These are phyloP conservation scores for Calycopis cecrops DNA, from an alignment of 1,140 invertebrate genomes.

Conservation along the genomic window DNA sequence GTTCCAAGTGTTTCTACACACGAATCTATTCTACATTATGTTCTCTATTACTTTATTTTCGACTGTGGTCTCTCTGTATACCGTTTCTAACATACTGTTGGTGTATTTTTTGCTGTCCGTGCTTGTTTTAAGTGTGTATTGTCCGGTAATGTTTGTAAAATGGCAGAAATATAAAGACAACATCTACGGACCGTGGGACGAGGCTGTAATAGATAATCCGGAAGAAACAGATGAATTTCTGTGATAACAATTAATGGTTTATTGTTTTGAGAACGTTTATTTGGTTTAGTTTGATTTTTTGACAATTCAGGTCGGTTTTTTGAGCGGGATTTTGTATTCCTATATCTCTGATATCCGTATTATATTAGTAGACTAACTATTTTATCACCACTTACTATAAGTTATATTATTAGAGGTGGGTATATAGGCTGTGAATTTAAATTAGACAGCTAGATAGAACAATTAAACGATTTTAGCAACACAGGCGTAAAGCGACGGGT, in stretches of 20 bases:
- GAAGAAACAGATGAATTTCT: conserved; percentile 68
- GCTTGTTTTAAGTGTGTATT: conserved; percentile 82
- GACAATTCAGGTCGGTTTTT: neutral
- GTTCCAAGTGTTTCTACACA: conserved; percentile 76
- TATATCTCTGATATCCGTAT: no score
- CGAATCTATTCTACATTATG: conserved; percentile 46
- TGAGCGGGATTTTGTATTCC: no score
- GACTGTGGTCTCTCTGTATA: conserved; percentile 75
- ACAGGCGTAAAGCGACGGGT: no score
- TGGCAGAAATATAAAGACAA: conserved; percentile 93
- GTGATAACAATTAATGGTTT: conserved; percentile 15
- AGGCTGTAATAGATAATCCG: conserved; percentile 83
- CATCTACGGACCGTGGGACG: conserved; percentile 97
- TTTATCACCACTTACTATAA: no score
- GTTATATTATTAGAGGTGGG: no score
- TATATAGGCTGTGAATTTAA: no score
- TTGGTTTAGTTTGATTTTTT: no score
- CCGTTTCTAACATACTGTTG: conserved; percentile 76
- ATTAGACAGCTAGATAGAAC: no score
- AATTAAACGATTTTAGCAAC: no score
- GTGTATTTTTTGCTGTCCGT: conserved; percentile 78
- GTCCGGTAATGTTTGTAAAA: conserved; percentile 86
- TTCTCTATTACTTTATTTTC: conserved; percentile 42
- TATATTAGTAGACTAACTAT: no score
- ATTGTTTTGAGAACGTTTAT: conserved; percentile 7